phyloP scores from a whole-genome alignment of 1,140 invertebrate species.

The Lethrus apterus region DNA sequence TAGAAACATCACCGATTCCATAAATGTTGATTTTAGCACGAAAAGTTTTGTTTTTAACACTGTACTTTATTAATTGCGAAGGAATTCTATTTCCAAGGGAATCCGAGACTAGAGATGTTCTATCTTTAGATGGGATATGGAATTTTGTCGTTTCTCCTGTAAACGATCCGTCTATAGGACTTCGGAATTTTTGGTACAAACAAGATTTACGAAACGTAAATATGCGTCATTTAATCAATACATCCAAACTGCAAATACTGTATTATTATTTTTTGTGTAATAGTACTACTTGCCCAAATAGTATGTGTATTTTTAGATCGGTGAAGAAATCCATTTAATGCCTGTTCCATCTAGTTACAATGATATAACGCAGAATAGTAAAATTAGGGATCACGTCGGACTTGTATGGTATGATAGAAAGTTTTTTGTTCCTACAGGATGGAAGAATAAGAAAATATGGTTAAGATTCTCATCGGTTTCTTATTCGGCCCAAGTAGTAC shows the following conservation, averaged over 20 bases:
- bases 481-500: conserved; percentile 82
- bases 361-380: conserved; percentile 77
- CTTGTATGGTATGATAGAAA: conserved; percentile 87
- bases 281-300: too few relatives aligned
- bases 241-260: too few relatives aligned
- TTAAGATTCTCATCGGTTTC: conserved; percentile 83
- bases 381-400: conserved; percentile 84
- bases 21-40: too few relatives aligned
- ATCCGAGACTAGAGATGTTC: conserved; percentile 72
- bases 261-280: too few relatives aligned
- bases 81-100: conserved; percentile 78
- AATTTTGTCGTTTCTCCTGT: conserved; percentile 67
- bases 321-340: conserved; percentile 53
- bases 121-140: conserved; percentile 80
- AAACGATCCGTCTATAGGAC: conserved; percentile 60
- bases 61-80: too few relatives aligned
- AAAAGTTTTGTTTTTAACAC: too few relatives aligned
- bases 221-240: too few relatives aligned
- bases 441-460: conserved; percentile 62
- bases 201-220: conserved; percentile 51
- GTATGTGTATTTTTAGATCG: too few relatives aligned
- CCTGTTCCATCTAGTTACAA: conserved; percentile 97
- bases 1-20: too few relatives aligned
- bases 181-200: conserved; percentile 69
- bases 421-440: conserved; percentile 70